These are phyloP conservation scores for Orientallactaga sibirica DNA, from an alignment of 2,797 vertebrate species.

Conservation along the genomic window DNA sequence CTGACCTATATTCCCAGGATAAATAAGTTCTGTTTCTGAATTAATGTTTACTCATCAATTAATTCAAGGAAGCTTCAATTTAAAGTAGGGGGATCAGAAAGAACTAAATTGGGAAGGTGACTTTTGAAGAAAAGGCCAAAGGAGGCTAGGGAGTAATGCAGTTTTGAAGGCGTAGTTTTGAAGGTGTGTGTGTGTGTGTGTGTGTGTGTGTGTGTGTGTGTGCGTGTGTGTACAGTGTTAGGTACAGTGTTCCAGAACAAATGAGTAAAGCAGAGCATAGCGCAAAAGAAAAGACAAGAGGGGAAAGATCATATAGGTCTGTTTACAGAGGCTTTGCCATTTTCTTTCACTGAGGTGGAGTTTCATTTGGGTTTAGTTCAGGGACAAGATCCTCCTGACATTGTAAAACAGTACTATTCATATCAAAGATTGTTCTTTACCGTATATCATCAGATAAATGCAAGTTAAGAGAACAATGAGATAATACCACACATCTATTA, in stretches of 20 bases:
- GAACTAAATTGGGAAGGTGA: background rate
- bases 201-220: too few relatives aligned
- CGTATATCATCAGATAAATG: background rate
- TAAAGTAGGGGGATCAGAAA: background rate
- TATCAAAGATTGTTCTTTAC: background rate
- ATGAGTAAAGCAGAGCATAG: background rate
- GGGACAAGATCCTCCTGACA: background rate
- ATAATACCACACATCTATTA: background rate
- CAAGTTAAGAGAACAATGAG: background rate
- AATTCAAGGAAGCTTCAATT: background rate
- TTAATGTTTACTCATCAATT: background rate
- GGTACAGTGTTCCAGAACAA: background rate
- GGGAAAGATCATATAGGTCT: background rate
- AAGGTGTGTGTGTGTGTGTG: too few relatives aligned
- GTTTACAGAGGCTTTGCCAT: background rate
- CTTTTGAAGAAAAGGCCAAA: background rate
- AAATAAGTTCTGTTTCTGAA: background rate
- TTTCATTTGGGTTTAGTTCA: background rate
- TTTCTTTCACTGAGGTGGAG: background rate
- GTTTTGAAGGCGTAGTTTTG: background rate
- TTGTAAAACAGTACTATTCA: background rate
- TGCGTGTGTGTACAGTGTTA: too few relatives aligned
- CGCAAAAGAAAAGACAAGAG: background rate
- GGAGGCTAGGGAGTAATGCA: too few relatives aligned
- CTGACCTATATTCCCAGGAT: background rate